A percentile compares a stretch with the other conserved stretches of the same genome.
phyloP scores from a whole-genome alignment of 2,113 vertebrate genomes.

The Neolamprologus modestus region DNA sequence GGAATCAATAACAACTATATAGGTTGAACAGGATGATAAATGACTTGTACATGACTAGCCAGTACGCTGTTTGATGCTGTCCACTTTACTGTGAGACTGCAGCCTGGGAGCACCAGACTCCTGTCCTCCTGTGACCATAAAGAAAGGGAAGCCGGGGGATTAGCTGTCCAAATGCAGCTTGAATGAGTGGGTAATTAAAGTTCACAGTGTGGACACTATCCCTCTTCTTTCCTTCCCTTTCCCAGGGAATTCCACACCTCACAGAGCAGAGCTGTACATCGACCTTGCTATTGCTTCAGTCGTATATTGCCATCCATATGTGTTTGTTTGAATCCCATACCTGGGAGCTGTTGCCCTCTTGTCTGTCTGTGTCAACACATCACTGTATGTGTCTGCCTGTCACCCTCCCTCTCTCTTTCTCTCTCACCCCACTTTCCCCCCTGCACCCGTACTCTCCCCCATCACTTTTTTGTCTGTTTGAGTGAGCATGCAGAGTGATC shows the following conservation, averaged over 20 bases:
- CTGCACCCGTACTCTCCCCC: neutral
- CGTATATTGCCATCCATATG: neutral
- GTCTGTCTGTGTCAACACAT: slow-evolving; percentile 27
- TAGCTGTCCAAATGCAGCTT: slow-evolving; percentile 56
- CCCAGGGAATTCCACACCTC: slow-evolving; percentile 3
- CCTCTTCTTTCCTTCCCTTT: neutral
- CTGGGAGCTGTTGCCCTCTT: neutral
- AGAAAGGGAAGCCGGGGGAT: slow-evolving; percentile 45
- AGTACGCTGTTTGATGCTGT: neutral
- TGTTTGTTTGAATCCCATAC: neutral
- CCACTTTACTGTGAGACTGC: neutral
- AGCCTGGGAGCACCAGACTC: slow-evolving; percentile 25
- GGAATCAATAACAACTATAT: neutral
- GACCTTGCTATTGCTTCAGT: neutral
- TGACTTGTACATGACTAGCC: neutral
- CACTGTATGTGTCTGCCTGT: slow-evolving; percentile 13
- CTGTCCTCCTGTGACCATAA: slow-evolving; percentile 29
- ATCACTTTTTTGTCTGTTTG: slow-evolving; percentile 56
- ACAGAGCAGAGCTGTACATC: slow-evolving; percentile 8
- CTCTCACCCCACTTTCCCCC: neutral
- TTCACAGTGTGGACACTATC: slow-evolving; percentile 17
- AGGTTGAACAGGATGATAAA: neutral
- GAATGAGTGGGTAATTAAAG: slow-evolving; percentile 50
- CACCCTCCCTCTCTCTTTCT: neutral
- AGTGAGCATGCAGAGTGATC: slow-evolving; percentile 70